Evolutionary conservation across 2,888 invertebrate species (phyloP).

Genomic region (Scaptomyza caliginosa): DNA sequence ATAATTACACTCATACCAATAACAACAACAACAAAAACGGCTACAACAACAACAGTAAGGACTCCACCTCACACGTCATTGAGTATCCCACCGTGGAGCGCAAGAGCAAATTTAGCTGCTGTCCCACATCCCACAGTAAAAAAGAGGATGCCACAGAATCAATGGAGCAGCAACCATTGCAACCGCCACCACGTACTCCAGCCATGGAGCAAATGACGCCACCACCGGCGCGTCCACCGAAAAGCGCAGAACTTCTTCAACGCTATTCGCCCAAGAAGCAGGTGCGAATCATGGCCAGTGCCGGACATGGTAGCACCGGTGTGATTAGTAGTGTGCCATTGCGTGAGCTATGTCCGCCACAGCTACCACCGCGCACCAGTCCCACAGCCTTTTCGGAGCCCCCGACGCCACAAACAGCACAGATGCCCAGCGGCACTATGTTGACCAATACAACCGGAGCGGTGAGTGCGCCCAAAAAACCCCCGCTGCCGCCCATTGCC

Average conservation of each 20-base stretch:
- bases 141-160: slow-evolving; percentile 82
- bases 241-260: slow-evolving; percentile 85
- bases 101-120: slow-evolving; percentile 90
- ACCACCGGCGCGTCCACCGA: slow-evolving; percentile 88
- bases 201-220: slow-evolving; percentile 87
- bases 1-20: slow-evolving; percentile 18
- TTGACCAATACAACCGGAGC: slow-evolving; percentile 39
- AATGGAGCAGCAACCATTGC: slow-evolving; percentile 81
- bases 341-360: slow-evolving; percentile 70
- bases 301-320: background rate
- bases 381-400: slow-evolving; percentile 55
- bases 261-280: slow-evolving; percentile 82
- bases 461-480: slow-evolving; percentile 87
- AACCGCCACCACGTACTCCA: slow-evolving; percentile 87
- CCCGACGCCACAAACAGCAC: slow-evolving; percentile 35
- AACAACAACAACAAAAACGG: slow-evolving; percentile 1
- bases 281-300: slow-evolving; percentile 30
- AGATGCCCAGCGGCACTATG: background rate
- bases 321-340: slow-evolving; percentile 34
- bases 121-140: slow-evolving; percentile 86
- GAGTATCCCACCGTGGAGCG: slow-evolving; percentile 90
- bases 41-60: slow-evolving; percentile 26
- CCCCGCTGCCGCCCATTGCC: slow-evolving; percentile 89
- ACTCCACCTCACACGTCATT: slow-evolving; percentile 85
- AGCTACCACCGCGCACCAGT: slow-evolving; percentile 79